Base-by-base conservation (phyloP, 2,797 vertebrate genomes). In the Pterois miles region DNA sequence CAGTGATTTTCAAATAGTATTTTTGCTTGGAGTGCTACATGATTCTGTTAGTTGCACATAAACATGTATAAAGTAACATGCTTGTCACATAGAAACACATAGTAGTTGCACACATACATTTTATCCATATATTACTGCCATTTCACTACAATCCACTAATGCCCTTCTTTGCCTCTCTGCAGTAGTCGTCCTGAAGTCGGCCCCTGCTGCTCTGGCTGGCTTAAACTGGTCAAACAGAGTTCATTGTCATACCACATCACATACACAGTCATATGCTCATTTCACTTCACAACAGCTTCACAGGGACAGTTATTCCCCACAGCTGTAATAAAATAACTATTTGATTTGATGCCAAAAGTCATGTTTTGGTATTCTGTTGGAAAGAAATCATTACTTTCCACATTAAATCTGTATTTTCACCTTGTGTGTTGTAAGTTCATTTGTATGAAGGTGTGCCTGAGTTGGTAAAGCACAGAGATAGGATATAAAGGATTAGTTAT, bases 101-200 rank as follows among this genome's bases (percentile, higher is more conserved):
- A 14, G 14, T 27, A n/a, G 12, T 6, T n/a, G 1, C 43, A 25
- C 68, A 52, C 27, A 22, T 66, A 52, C 18, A 20, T 43, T 59
- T 50, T 48, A 63, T 71, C 62, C 74, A 76, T 78, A 67, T 65
- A 74, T 83, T 57, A 72, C 70, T 81, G 75, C 81, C 77, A 84
- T 64, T 73, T 79, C 74, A 69, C 82, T 89, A 88, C 83, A 82
- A 79, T 71, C 65, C 50, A 54, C 40, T 86, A 87, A 89, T 83
- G 84, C 57, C 71, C 81, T 33, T 68, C 74, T 78, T 22, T 71
- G 78, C 83, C 34, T 81, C 78, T 66, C 83, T 83, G 80, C 85
- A 76, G 83, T 43, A 65, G 38, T 64, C 8, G 8, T 31, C 50
- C 53, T 58, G 63, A 74, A 81, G 60, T 73, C 29, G 58, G 70